Base-by-base conservation (phyloP, 2,797 vertebrate genomes). In the Fundulus diaphanus region DNA sequence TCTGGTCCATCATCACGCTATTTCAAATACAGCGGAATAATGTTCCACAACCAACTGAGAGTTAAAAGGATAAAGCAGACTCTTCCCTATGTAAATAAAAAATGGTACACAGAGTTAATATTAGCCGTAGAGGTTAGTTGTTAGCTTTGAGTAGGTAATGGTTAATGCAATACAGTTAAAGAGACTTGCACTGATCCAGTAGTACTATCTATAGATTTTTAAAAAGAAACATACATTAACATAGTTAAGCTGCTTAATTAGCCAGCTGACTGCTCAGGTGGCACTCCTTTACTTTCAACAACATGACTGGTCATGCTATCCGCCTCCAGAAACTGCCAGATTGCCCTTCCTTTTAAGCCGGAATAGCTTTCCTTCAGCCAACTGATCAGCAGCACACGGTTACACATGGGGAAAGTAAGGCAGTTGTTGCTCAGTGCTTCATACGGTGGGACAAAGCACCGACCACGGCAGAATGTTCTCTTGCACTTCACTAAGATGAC, bases 11-110 rank as follows among this genome's bases (percentile, higher is more conserved):
- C 27, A 56, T n/a, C 52, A 56, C 56, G 31, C 15, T 31, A 57
- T 57, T 57, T 57, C 56, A 31, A 57, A 57, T 57, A 57, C 56
- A 57, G 29, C 16, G 31, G 56, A 31, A 57, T 57, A 57, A 57
- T 29, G n/a, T 13, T 12, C n/a, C 52, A 56, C 22, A 20, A 29
- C n/a, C 52, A 56, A 29, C n/a, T 56, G 52, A 8, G 24, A 2
- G 51, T 56, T 56, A 56, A 56, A 56, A 56, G 27, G n/a, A 56
- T 7, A 29, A 3, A 29, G n/a, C 27, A 56, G 54, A 13, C 27
- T 29, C 54, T 54, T 56, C 29, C 29, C 54, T 15, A 13, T 56
- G 54, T 56, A 27, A 56, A 15, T 29, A 13, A 29, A 56, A n/a
- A 56, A 56, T 5, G 1, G 27, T 56, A 29, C 54, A 29, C 13